Evolutionary conservation across 2,888 invertebrate species (phyloP).

Genomic region (Osedax fenrisi): DNA sequence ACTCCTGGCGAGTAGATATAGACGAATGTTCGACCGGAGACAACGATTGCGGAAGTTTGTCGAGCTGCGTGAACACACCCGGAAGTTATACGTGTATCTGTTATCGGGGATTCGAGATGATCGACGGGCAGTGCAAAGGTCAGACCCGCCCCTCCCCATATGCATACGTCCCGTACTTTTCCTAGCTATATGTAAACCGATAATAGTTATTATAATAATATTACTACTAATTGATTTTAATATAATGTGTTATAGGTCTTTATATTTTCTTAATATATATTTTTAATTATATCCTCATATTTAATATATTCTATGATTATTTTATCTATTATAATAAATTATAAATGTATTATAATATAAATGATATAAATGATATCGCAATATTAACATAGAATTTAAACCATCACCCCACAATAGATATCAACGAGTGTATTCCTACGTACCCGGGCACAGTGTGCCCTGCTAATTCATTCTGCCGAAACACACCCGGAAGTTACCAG

Average conservation of each 20-base stretch:
- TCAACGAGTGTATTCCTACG: not conserved
- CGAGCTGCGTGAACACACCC: not conserved
- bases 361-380: too few relatives aligned
- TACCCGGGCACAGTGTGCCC: not conserved
- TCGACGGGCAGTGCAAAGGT: not conserved
- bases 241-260: too few relatives aligned
- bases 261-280: too few relatives aligned
- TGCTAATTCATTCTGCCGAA: not conserved
- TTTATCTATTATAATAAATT: too few relatives aligned
- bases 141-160: not conserved
- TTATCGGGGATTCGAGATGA: not conserved
- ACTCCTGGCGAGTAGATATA: conserved; percentile 8
- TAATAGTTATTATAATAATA: too few relatives aligned
- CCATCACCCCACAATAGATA: too few relatives aligned
- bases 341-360: too few relatives aligned
- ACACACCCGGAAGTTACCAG: conserved; percentile 8
- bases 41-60: not conserved
- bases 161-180: too few relatives aligned
- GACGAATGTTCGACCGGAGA: not conserved
- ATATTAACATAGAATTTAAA: too few relatives aligned
- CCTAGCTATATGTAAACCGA: not conserved
- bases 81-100: not conserved
- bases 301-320: too few relatives aligned
- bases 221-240: too few relatives aligned
- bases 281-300: too few relatives aligned